These are phyloP conservation scores for Sebastes taczanowskii DNA, from an alignment of 2,797 vertebrate genomes.

Conservation along the genomic window DNA sequence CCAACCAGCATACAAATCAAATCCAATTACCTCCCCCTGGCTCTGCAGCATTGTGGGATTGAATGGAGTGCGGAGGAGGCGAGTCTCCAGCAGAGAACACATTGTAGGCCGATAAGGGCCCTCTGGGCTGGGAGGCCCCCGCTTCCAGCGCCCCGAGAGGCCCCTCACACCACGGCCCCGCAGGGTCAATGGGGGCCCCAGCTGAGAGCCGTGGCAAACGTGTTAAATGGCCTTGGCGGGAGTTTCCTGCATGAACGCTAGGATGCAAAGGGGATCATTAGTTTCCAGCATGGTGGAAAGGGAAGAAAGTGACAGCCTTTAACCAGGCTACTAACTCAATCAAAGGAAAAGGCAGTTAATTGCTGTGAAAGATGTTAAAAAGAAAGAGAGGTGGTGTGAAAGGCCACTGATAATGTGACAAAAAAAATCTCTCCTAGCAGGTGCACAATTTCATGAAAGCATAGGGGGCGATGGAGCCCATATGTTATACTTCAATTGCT, in stretches of 20 bases:
- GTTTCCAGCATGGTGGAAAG: constrained; percentile 80
- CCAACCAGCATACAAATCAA: constrained; percentile 83
- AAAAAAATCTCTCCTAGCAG: constrained; percentile 59
- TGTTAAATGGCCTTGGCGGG: constrained; percentile 81
- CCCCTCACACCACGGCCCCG: constrained; percentile 78
- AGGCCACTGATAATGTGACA: constrained; percentile 49
- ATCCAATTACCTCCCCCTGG: constrained; percentile 83
- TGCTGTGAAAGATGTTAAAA: constrained; percentile 72
- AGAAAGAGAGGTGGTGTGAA: constrained; percentile 52
- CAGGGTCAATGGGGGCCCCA: constrained; percentile 81
- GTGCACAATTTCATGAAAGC: constrained; percentile 69
- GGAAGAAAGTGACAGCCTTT: constrained; percentile 83
- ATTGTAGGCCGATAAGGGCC: constrained; percentile 82
- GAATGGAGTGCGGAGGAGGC: constrained; percentile 79
- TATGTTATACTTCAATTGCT: constrained; percentile 28
- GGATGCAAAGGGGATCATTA: constrained; percentile 81
- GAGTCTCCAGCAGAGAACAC: constrained; percentile 81
- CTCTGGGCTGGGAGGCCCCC: constrained; percentile 69
- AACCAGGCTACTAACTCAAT: constrained; percentile 82
- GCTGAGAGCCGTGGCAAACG: constrained; percentile 75
- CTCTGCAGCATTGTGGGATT: constrained; percentile 77
- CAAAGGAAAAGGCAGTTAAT: constrained; percentile 77
- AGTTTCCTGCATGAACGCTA: constrained; percentile 77
- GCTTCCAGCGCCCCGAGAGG: constrained; percentile 72
- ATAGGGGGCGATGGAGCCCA: constrained; percentile 3